phyloP scores from a whole-genome alignment of 2,888 invertebrate species.

The Tenthredo scrophulariae region DNA sequence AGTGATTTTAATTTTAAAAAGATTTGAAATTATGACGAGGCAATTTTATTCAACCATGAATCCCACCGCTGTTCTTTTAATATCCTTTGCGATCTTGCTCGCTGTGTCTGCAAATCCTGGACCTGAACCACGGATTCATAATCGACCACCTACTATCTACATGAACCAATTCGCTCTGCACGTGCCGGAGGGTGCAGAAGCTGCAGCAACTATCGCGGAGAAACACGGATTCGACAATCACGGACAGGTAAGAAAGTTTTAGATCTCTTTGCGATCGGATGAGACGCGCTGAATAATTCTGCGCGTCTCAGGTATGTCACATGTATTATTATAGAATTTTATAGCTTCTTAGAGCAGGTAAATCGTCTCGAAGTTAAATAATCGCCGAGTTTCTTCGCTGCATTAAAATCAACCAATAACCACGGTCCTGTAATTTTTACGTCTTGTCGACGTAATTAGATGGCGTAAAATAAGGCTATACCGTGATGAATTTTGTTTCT shows the following conservation, averaged over 20 bases:
- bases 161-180: constrained; percentile 93
- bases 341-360: not conserved
- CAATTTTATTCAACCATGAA: constrained; percentile 63
- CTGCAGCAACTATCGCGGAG: constrained; percentile 88
- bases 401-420: not conserved
- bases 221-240: constrained; percentile 93
- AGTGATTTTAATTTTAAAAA: not conserved
- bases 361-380: constrained; percentile 58
- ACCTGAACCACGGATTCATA: constrained; percentile 60
- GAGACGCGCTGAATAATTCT: constrained; percentile 35
- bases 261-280: constrained; percentile 58
- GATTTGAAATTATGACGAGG: not conserved
- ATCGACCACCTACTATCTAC: constrained; percentile 80
- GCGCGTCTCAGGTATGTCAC: not conserved
- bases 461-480: not conserved
- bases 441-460: not conserved
- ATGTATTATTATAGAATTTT: too few relatives aligned
- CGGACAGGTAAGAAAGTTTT: constrained; percentile 88
- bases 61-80: constrained; percentile 63
- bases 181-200: constrained; percentile 86
- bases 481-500: not conserved
- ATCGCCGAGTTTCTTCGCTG: not conserved
- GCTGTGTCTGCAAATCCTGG: constrained; percentile 64
- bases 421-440: not conserved
- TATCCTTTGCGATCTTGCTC: constrained; percentile 67